Conservation (phyloP, 2,888 invertebrate species). For the Blera fallax region DNA sequence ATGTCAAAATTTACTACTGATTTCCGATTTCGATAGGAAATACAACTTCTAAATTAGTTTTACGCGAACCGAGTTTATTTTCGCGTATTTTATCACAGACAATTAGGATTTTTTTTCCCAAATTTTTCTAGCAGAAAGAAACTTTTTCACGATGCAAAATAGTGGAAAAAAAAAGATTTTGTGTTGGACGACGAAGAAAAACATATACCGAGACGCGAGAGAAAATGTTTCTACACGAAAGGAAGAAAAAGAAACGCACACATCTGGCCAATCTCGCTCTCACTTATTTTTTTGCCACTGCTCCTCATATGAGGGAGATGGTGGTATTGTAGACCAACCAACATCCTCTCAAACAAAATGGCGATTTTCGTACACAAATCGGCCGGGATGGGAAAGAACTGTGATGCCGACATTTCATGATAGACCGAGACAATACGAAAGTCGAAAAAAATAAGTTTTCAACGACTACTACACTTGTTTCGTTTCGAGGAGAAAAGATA, state of each 20-base stretch:
- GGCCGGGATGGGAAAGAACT: slow-evolving; percentile 31
- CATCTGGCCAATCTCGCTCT: not conserved
- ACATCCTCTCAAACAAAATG: slow-evolving; percentile 65
- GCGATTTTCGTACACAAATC: slow-evolving; percentile 57
- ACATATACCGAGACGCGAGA: slow-evolving; percentile 49
- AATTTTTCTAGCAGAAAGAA: slow-evolving; percentile 57
- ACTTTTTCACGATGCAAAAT: slow-evolving; percentile 72
- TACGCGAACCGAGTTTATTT: slow-evolving; percentile 14
- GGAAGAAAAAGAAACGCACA: slow-evolving; percentile 55
- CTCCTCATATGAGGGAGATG: slow-evolving; percentile 32
- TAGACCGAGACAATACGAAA: slow-evolving; percentile 29
- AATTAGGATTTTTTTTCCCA: slow-evolving; percentile 21
- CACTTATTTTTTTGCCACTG: not conserved
- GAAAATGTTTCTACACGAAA: slow-evolving; percentile 58
- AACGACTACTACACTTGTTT: slow-evolving; percentile 13
- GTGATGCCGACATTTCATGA: slow-evolving; percentile 10
- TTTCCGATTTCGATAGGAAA: slow-evolving; percentile 13
- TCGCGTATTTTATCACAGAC: slow-evolving; percentile 59
- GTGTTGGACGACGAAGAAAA: slow-evolving; percentile 58
- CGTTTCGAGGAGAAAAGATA: slow-evolving; percentile 23
- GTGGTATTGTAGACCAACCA: slow-evolving; percentile 5
- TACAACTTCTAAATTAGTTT: slow-evolving; percentile 5
- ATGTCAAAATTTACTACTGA: slow-evolving; percentile 37
- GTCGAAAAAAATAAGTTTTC: not conserved
- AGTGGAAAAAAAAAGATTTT: slow-evolving; percentile 66